These are phyloP conservation scores for Nasonia oneida DNA, from an alignment of 2,888 invertebrate species.

Conservation along the genomic window DNA sequence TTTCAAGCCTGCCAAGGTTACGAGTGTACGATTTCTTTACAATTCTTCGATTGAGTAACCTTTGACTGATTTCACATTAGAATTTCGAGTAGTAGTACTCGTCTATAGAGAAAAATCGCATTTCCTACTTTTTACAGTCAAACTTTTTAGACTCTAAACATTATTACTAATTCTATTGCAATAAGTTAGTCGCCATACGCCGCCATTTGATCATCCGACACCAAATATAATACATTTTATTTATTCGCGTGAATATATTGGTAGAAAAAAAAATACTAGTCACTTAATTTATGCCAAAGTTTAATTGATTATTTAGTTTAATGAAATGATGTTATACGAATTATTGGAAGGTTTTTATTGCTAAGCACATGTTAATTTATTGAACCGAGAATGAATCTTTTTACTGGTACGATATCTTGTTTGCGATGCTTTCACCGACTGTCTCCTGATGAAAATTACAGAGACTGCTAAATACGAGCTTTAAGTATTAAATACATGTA, in stretches of 20 bases:
- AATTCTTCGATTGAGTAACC: constrained; percentile 37
- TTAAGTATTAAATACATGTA: constrained; percentile 55
- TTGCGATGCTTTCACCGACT: constrained; percentile 36
- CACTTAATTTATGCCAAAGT: constrained; percentile 61
- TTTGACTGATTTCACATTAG: constrained; percentile 40
- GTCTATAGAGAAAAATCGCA: constrained; percentile 30
- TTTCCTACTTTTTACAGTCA: constrained; percentile 53
- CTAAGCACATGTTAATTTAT: constrained; percentile 49
- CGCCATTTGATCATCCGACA: constrained; percentile 19
- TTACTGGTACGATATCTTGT: constrained; percentile 38
- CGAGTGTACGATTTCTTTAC: not conserved
- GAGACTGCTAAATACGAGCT: constrained; percentile 55
- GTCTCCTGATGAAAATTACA: not conserved
- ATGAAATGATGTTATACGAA: constrained; percentile 17
- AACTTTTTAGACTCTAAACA: constrained; percentile 52
- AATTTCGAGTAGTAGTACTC: constrained; percentile 19
- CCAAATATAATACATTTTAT: constrained; percentile 2
- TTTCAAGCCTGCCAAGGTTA: constrained; percentile 4
- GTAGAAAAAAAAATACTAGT: constrained; percentile 48
- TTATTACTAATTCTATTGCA: not conserved
- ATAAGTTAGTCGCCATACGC: constrained; percentile 19
- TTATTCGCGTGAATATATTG: constrained; percentile 41
- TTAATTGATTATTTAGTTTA: constrained; percentile 38
- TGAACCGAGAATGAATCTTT: constrained; percentile 26
- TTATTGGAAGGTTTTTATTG: constrained; percentile 28